Evolutionary conservation across 1,140 invertebrate genomes (phyloP).

Genomic region (Radopholus similis): DNA sequence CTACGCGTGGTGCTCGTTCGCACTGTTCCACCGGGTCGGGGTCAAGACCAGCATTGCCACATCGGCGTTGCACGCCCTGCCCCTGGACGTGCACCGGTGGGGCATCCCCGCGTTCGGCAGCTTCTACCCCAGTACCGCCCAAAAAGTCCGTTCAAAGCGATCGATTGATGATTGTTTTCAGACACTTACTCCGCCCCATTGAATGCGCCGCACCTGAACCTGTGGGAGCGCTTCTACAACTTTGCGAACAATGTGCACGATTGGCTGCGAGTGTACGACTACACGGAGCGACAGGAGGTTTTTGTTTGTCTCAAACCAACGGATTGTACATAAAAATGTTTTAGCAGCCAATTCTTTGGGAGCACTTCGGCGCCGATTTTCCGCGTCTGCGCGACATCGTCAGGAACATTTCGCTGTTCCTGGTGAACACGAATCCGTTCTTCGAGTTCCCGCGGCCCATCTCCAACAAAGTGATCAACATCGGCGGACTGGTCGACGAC

Average conservation of each 20-base stretch:
- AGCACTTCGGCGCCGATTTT: conserved; percentile 20
- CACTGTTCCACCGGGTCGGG: conserved; percentile 22
- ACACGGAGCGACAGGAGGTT: background rate
- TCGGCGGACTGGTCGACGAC: conserved; percentile 37
- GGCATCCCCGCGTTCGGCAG: conserved; percentile 18
- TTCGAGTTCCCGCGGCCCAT: conserved; percentile 44
- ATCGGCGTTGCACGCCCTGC: conserved; percentile 1
- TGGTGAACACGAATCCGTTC: conserved; percentile 35
- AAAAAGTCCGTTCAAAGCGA: too few relatives aligned
- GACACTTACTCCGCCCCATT: background rate
- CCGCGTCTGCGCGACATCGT: conserved; percentile 23
- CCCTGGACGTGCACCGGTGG: conserved; percentile 3
- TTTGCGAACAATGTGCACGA: conserved; percentile 18
- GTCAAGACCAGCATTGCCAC: conserved; percentile 19
- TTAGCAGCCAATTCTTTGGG: conserved; percentile 13
- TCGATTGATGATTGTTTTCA: background rate
- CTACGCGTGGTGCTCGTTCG: conserved; percentile 4
- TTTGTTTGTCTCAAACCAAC: background rate
- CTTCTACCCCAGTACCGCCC: conserved; percentile 26
- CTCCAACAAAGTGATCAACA: conserved; percentile 38
- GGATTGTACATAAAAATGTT: background rate
- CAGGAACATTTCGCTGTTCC: conserved; percentile 34
- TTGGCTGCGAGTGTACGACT: conserved; percentile 8
- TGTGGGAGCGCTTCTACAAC: conserved; percentile 16
- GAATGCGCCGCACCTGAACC: conserved; percentile 1